These are phyloP conservation scores for Ceraclea dissimilis DNA, from an alignment of 2,888 invertebrate genomes.

Conservation along the genomic window DNA sequence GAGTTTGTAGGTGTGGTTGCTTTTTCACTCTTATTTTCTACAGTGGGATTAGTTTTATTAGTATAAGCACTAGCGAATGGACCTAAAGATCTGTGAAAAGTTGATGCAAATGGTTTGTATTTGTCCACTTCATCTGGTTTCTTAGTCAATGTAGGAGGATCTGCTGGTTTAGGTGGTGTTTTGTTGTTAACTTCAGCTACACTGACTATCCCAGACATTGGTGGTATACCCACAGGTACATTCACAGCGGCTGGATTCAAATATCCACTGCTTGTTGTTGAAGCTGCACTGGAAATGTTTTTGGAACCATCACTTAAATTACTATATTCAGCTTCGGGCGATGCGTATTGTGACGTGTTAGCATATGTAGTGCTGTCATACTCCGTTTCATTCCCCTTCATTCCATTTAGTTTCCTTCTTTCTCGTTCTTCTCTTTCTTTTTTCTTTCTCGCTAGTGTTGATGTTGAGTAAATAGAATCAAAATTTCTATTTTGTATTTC, in stretches of 20 bases:
- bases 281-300: slow-evolving; percentile 51
- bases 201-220: slow-evolving; percentile 25
- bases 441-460: slow-evolving; percentile 59
- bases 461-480: slow-evolving; percentile 80
- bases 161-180: slow-evolving; percentile 9
- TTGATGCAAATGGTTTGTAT: slow-evolving; percentile 33
- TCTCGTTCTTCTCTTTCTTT: slow-evolving; percentile 39
- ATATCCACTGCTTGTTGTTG: slow-evolving; percentile 65
- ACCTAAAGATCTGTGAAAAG: slow-evolving; percentile 27
- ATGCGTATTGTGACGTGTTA: slow-evolving; percentile 53
- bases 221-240: slow-evolving; percentile 48
- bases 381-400: slow-evolving; percentile 8
- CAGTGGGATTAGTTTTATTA: slow-evolving; percentile 36
- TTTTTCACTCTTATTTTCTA: slow-evolving; percentile 6
- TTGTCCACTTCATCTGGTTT: slow-evolving; percentile 27
- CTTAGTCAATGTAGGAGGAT: slow-evolving; percentile 26
- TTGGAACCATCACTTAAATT: slow-evolving; percentile 44
- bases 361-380: slow-evolving; percentile 50
- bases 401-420: slow-evolving; percentile 29
- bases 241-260: slow-evolving; percentile 66
- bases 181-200: slow-evolving; percentile 15
- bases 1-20: slow-evolving; percentile 7
- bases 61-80: slow-evolving; percentile 29
- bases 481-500: slow-evolving; percentile 82
- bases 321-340: slow-evolving; percentile 56